Percentiles rank a stretch among this genome's conserved stretches.
Evolutionary conservation across 1,140 invertebrate genomes (phyloP).

Genomic region (Achatina immaculata): DNA sequence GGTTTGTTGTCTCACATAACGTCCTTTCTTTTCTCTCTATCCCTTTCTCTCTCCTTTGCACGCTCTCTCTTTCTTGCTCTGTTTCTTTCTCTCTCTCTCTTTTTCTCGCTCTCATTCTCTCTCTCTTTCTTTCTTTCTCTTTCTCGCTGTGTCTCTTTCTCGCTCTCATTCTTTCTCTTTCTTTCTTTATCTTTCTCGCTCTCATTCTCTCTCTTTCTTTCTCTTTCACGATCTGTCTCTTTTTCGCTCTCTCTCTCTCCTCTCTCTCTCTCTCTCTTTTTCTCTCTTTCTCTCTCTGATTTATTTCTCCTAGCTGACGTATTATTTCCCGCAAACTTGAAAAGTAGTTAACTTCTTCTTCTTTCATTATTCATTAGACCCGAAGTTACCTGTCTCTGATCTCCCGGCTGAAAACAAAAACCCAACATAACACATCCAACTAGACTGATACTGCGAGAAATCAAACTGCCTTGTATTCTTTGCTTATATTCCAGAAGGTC

Average conservation of each 20-base stretch:
- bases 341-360: no score
- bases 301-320: no score
- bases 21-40: slow-evolving; percentile 18
- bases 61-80: slow-evolving; percentile 29
- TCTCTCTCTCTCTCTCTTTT: slow-evolving; percentile 15
- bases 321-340: no score
- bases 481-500: no score
- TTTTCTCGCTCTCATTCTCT: slow-evolving; percentile 22
- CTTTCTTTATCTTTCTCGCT: background rate
- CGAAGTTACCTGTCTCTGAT: no score
- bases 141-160: slow-evolving; percentile 8
- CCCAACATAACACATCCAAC: no score
- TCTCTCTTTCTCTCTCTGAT: no score
- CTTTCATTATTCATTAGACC: no score
- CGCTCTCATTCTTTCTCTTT: background rate
- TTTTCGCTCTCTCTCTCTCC: slow-evolving; percentile 7
- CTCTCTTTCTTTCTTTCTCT: slow-evolving; percentile 22
- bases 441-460: no score
- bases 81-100: slow-evolving; percentile 13
- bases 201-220: slow-evolving; percentile 8
- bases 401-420: no score
- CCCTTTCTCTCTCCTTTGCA: slow-evolving; percentile 10
- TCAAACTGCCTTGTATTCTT: no score
- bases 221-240: background rate
- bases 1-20: no score